Evolutionary conservation across 2,113 vertebrate genomes (phyloP), one percentile per base, ranked within the genome.

Genomic region (Rhegmatorhina hoffmannsi): DNA sequence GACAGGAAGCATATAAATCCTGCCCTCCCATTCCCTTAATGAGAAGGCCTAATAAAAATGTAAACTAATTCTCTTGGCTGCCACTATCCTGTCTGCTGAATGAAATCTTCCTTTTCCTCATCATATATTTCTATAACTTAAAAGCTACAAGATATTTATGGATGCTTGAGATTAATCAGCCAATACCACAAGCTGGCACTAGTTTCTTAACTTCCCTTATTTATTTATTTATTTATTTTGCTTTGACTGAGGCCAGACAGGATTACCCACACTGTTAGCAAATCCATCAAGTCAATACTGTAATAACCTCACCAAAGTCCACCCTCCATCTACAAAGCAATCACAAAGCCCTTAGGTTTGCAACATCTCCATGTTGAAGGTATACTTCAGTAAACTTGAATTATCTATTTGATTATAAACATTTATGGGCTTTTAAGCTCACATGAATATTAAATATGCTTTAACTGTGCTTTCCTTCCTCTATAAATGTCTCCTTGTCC

Each of bases 31-130:
- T 68, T 95, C 46, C 58, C 77, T 95, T 93, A 97, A 94, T 84
- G 84, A 97, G 83, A 95, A 94, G 50, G 70, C 47, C 63, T 96
- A 96, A 93, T 97, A 73, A 95, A 96, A 96, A 95, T 64, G 84
- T 87, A 90, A 95, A 96, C 83, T 60, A 94, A 91, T 79, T 87
- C 63, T 93, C 82, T 86, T 74, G 89, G 67, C 56, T 94, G 74
- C 59, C 94, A 87, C 76, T 74, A 26, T 53, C 49, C 58, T 66
- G 49, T 68, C 90, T 81, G 83, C 33, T 43, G 56, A 94, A 93
- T 91, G 72, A 91, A 81, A 78, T 69, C 94, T 85, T 95, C 81
- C 34, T 87, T 83, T 85, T 82, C 74, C 91, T 64, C 63, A 76
- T 59, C 55, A 88, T 77, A 52, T 83, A 64, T 83, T 92, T 76